Evolutionary conservation across 1,140 invertebrate species (phyloP), one percentile per base, ranked within the genome.

Genomic region (Trichonephila clavipes): DNA sequence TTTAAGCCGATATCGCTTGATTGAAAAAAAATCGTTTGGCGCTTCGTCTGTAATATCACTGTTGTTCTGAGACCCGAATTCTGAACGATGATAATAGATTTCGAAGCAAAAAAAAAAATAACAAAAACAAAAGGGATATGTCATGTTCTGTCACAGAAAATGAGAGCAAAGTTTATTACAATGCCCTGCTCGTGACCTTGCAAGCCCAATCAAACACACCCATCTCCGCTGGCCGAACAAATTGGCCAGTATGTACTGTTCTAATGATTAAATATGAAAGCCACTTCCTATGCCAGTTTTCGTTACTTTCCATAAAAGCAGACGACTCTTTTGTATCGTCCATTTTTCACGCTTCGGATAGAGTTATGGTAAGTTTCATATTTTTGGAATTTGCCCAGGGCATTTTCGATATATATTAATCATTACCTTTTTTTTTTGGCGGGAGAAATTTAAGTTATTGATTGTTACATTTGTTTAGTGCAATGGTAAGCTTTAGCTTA

Each of bases 261-360:
- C 87, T 88, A 88, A 88, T 21, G 62, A 88, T 88, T 66, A 88
- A 83, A 88, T 88, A 69, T 88, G 87, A 44, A 88, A 88, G 87
- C 58, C 62, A 72, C 87, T 69, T 88, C 87, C 87, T 88, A 88
- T 51, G 62, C 18, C 14, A 8, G 18, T 24, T 51, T 88, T 69
- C 72, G 61, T 69, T 72, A 69, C 40, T 61, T 88, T 88, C 24
- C 64, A 77, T 77, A 77, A 28, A 77, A 34, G 64, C 69, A 77
- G 69, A 77, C 69, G 69, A 34, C 69, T 77, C 69, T 28, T 18
- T 77, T 28, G 24, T 28, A 77, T 34, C 69, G 16, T 34, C 10
- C 24, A 77, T 77, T 28, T 34, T 77, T 5, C 69, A 14, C 64
- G 21, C n/a, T 69, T 69, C 64, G 7, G 21, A 24, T 8, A 24